Conservation (phyloP, 35 echinoderm and acorn worm genomes). For the Amphiura filiformis region DNA sequence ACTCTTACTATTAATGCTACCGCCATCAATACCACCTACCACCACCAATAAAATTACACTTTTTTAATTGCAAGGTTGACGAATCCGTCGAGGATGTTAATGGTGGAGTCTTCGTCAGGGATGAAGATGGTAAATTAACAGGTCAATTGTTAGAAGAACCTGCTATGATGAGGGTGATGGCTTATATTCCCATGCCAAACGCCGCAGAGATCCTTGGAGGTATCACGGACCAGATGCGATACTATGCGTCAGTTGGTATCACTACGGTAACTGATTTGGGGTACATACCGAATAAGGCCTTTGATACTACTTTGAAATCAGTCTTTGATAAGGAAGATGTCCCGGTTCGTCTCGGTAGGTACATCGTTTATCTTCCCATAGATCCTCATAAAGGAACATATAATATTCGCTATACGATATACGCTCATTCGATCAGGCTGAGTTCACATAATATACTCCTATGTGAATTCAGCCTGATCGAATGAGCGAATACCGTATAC, state of each 20-base stretch:
- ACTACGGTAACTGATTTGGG: slow-evolving; percentile 57
- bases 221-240: slow-evolving; percentile 19
- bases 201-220: neutral
- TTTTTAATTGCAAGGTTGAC: slow-evolving; percentile 29
- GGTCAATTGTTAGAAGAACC: slow-evolving; percentile 44
- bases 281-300: slow-evolving; percentile 23
- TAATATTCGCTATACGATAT: too few species aligned
- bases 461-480: too few species aligned
- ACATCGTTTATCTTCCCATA: too few species aligned
- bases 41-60: too few species aligned
- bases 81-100: neutral
- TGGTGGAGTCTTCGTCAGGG: slow-evolving; percentile 37
- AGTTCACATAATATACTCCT: too few species aligned
- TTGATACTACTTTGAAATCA: neutral
- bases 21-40: too few species aligned
- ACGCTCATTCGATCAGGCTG: too few species aligned
- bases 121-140: slow-evolving; percentile 18
- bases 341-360: slow-evolving; percentile 54
- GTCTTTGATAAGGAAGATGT: slow-evolving; percentile 9
- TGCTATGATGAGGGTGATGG: slow-evolving; percentile 23
- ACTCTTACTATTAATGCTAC: too few species aligned
- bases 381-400: too few species aligned
- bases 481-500: too few species aligned
- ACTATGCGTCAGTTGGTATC: slow-evolving; percentile 46
- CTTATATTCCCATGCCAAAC: neutral